These are phyloP conservation scores for Melinaea marsaeus DNA, from an alignment of 2,888 invertebrate species.

Conservation along the genomic window DNA sequence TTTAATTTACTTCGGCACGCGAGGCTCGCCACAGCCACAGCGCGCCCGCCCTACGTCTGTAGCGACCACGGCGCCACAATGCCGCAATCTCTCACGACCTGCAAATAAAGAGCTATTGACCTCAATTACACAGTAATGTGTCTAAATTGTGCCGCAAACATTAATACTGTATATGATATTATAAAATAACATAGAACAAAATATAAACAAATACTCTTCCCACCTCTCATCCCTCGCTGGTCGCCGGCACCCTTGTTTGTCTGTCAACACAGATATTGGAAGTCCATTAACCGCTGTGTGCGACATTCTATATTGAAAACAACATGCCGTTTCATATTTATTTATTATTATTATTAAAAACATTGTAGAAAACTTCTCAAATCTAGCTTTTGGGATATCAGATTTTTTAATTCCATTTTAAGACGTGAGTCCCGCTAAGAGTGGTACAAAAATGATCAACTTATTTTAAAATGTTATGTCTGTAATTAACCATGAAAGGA, in stretches of 20 bases:
- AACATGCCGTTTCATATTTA: neutral
- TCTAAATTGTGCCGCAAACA: neutral
- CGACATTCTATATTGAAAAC: neutral
- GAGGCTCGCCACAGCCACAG: constrained; percentile 22
- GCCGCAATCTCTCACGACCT: constrained; percentile 7
- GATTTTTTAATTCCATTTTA: too few species aligned
- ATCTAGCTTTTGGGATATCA: too few species aligned
- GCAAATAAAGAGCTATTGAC: neutral
- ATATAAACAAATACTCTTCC: too few species aligned
- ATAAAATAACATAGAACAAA: too few species aligned
- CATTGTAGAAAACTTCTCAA: too few species aligned
- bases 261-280: neutral
- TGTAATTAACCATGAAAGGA: too few species aligned
- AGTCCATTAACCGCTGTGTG: neutral
- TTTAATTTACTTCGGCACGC: constrained; percentile 15
- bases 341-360: too few species aligned
- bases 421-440: too few species aligned
- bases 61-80: constrained; percentile 26
- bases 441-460: too few species aligned
- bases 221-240: neutral
- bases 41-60: constrained; percentile 28
- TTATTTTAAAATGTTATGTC: too few species aligned
- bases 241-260: neutral
- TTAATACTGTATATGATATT: too few species aligned
- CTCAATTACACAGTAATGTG: neutral